Base-by-base conservation (phyloP, 1,140 invertebrate genomes). In the Dreissena polymorpha region DNA sequence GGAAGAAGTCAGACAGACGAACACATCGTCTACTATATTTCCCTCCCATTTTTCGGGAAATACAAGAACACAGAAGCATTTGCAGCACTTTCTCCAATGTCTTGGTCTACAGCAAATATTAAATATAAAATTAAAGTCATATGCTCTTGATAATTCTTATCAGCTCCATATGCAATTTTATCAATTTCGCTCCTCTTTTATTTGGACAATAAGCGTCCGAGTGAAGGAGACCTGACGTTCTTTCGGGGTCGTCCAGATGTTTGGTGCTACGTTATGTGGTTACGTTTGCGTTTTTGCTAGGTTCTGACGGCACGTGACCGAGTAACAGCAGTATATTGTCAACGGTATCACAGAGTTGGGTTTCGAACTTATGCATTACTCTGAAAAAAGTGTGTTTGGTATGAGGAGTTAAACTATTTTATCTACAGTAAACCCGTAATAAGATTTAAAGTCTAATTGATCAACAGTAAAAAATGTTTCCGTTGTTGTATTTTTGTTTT, bases 261-360 rank as follows among this genome's bases (percentile, higher is more conserved):
- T 39, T 39, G 39, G 2, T 39, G 39, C 39, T 39, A 39, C 39
- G 39, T 39, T 5, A 60, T 10, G 57, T 12, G 57, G 57, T 23
- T n/a, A 60, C 64, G 39, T 21, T 12, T 10, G 18, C 18, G 12
- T 49, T 16, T 12, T 71, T 21, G n/a, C 70, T 21, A 27, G 70
- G 78, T n/a, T 51, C 39, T 14, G 55, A 53, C 18, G 77, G 77
- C 25, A 25, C 50, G 27, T 81, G 78, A 49, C 78, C 78, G n/a
- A 81, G 50, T 49, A 81, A 50, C 50, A 81, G 78, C 70, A 81
- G 78, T 64, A 81, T 81, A 55, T 81, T 81, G 49, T 81, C 78
- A 13, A 81, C 78, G 27, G 78, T 81, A 72, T 72, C 70, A 67
- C 78, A 81, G 25, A 81, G 63, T 21, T 81, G 67, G 21, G n/a